Conservation (phyloP, 2,888 invertebrate species). For the Ferrisia virgata region DNA sequence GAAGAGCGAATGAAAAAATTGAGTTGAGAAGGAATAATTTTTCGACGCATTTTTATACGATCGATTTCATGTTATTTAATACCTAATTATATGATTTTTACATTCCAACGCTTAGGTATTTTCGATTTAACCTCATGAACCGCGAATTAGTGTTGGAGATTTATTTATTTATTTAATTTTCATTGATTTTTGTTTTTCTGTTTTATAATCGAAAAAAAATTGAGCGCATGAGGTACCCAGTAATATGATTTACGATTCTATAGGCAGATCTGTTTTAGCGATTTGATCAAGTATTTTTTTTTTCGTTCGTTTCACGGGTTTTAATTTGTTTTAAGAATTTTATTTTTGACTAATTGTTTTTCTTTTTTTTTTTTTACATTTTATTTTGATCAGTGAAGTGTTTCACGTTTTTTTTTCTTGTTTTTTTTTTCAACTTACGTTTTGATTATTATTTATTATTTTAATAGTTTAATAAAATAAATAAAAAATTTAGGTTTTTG, state of each 20-base stretch:
- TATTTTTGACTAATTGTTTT: constrained; percentile 25
- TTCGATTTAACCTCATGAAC: not conserved
- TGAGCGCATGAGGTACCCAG: not conserved
- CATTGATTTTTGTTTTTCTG: not conserved
- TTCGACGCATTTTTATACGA: not conserved
- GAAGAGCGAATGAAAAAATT: not conserved
- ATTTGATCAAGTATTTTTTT: constrained; percentile 10
- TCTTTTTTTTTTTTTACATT: not conserved
- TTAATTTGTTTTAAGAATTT: constrained; percentile 22
- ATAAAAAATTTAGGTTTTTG: not conserved
- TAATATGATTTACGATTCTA: not conserved
- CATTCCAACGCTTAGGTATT: not conserved
- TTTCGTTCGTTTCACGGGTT: not conserved
- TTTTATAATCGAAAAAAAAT: not conserved
- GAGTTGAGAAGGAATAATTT: not conserved
- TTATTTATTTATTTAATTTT: not conserved
- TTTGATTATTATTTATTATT: not conserved
- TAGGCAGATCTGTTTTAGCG: not conserved
- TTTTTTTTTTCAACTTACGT: not conserved
- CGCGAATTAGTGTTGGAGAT: not conserved
- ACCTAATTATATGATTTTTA: not conserved
- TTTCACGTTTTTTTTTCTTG: not conserved
- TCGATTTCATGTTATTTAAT: not conserved
- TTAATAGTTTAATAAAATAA: no score
- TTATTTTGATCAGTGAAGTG: not conserved